A percentile compares a stretch with the other conserved stretches of the same genome.
These are phyloP conservation scores for Nasua narica DNA, from an alignment of 2,797 vertebrate species.

Conservation along the genomic window DNA sequence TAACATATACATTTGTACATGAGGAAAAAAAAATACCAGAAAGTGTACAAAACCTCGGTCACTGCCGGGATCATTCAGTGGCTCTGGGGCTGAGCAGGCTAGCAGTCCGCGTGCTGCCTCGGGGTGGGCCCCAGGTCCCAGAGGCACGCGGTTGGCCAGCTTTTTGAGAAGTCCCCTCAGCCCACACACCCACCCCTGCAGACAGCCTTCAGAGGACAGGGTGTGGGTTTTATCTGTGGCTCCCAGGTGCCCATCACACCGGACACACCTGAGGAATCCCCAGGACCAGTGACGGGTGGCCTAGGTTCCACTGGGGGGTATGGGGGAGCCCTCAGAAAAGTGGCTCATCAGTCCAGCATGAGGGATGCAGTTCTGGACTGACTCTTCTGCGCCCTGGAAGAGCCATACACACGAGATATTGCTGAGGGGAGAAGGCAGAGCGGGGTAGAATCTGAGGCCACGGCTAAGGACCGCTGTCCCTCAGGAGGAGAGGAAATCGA, in stretches of 20 bases:
- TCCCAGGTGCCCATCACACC: not conserved
- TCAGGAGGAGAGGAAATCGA: not conserved
- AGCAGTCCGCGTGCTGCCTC: not conserved
- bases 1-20: constrained; percentile 78
- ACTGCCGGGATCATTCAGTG: not conserved
- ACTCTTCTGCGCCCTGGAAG: not conserved
- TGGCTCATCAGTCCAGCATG: not conserved
- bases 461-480: not conserved
- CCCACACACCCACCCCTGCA: not conserved
- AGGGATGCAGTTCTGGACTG: not conserved
- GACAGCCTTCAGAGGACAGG: not conserved
- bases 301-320: not conserved
- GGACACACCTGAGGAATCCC: not conserved
- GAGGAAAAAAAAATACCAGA: constrained; percentile 30
- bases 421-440: not conserved
- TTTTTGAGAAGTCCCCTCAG: not conserved
- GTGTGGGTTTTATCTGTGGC: not conserved
- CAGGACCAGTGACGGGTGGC: not conserved
- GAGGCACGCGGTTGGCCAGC: not conserved
- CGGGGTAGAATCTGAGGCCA: not conserved
- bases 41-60: constrained; percentile 62
- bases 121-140: not conserved
- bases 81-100: not conserved
- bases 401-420: not conserved
- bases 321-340: not conserved